Evolutionary conservation across 2,888 invertebrate genomes (phyloP).

Genomic region (Patella depressa): DNA sequence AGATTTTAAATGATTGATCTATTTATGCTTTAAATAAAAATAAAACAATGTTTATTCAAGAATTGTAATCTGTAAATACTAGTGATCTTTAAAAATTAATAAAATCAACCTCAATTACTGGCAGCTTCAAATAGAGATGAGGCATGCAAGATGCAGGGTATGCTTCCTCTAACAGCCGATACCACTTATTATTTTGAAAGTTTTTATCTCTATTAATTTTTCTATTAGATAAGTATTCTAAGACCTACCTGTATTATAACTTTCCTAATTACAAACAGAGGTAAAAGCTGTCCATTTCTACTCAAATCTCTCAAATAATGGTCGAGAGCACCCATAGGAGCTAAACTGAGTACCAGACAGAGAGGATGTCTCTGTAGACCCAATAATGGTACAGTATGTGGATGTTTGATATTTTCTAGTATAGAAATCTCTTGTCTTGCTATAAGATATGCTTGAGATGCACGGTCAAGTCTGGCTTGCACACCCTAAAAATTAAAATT

Average conservation of each 20-base stretch:
- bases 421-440: constrained; percentile 95
- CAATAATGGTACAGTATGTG: constrained; percentile 91
- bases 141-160: too few species aligned
- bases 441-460: constrained; percentile 88
- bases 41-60: too few species aligned
- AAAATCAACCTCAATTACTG: too few species aligned
- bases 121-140: too few species aligned
- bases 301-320: constrained; percentile 86
- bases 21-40: too few species aligned
- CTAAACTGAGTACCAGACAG: constrained; percentile 89
- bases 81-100: too few species aligned
- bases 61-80: too few species aligned
- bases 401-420: constrained; percentile 87
- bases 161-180: too few species aligned
- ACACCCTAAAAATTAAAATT: constrained; percentile 38
- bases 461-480: constrained; percentile 51
- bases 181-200: too few species aligned
- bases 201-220: too few species aligned
- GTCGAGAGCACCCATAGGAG: constrained; percentile 93
- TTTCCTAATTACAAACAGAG: constrained; percentile 85
- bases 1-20: too few species aligned
- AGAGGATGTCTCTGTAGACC: constrained; percentile 92
- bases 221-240: too few species aligned
- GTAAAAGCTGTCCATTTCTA: constrained; percentile 85
- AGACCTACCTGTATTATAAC: constrained; percentile 82